Percentiles rank a stretch among this genome's conserved stretches.
Evolutionary conservation across 2,113 vertebrate species (phyloP).

Genomic region (Silurus glanis): DNA sequence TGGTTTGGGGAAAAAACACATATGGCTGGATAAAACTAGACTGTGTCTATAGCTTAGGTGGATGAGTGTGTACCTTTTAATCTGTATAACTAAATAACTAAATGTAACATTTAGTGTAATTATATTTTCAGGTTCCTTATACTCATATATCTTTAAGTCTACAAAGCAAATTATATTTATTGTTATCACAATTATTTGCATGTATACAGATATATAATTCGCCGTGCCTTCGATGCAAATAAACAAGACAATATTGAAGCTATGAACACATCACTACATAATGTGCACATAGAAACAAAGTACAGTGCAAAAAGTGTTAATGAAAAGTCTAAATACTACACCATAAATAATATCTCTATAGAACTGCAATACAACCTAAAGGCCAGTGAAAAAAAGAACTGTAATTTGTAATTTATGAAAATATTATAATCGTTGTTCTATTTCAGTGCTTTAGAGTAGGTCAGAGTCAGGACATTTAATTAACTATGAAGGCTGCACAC

Average conservation of each 20-base stretch:
- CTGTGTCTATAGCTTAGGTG: too few species aligned
- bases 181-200: not conserved
- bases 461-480: not conserved
- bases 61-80: too few species aligned
- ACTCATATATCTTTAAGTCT: not conserved
- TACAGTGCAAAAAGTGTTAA: not conserved
- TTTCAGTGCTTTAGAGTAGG: not conserved
- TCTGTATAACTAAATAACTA: too few species aligned
- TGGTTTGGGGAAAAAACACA: too few species aligned
- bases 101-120: not conserved
- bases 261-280: not conserved
- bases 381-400: not conserved
- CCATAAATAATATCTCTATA: not conserved
- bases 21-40: too few species aligned
- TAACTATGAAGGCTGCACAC: slow-evolving; percentile 60
- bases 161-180: not conserved
- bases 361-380: not conserved
- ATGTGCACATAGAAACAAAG: not conserved
- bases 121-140: not conserved
- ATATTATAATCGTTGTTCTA: not conserved
- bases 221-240: not conserved
- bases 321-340: not conserved
- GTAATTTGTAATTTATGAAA: not conserved
- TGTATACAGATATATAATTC: not conserved
- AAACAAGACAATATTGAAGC: not conserved